Evolutionary conservation across 2,113 vertebrate genomes (phyloP), one percentile per base, ranked within the genome.

Genomic region (Synchiropus splendidus): DNA sequence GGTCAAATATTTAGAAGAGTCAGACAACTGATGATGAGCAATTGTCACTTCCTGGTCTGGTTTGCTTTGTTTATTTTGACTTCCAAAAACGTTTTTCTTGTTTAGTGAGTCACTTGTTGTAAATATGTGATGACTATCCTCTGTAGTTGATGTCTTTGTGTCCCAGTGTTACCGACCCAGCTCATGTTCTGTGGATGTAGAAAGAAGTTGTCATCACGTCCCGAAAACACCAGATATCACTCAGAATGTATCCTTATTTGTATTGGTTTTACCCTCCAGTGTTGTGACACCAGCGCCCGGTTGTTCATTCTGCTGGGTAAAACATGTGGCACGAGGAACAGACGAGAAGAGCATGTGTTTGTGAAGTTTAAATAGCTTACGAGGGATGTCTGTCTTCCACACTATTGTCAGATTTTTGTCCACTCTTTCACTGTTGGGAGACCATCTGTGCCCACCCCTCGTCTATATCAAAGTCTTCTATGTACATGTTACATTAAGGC

Each of bases 401-500:
- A 5, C 21, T n/a, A n/a, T n/a, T n/a, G n/a, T n/a, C n/a, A n/a
- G n/a, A n/a, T n/a, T n/a, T n/a, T n/a, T 13, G 11, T 46, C 59
- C 40, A 46, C 43, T 51, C 39, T 48, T 35, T 45, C 44, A 37
- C 38, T 2, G 17, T 51, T 27, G 44, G 48, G 27, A 35, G 27
- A 61, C 47, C 58, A 65, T 39, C 34, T 42, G 47, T 53, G 44
- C 51, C 61, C 59, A 44, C 60, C 61, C 45, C 39, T 58, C 56
- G 31, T 62, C 70, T 63, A 58, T 58, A 65, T 68, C 60, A 54
- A 61, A 55, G 67, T 75, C 61, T 75, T 71, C 56, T 70, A 56
- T 77, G 76, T 80, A 79, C 62, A 77, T 77, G 69, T 67, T 76
- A 53, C 68, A 72, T 64, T 46, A 67, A 79, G 70, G 73, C 79